Conservation (phyloP, 2,888 invertebrate species). For the Tiliacea aurago region DNA sequence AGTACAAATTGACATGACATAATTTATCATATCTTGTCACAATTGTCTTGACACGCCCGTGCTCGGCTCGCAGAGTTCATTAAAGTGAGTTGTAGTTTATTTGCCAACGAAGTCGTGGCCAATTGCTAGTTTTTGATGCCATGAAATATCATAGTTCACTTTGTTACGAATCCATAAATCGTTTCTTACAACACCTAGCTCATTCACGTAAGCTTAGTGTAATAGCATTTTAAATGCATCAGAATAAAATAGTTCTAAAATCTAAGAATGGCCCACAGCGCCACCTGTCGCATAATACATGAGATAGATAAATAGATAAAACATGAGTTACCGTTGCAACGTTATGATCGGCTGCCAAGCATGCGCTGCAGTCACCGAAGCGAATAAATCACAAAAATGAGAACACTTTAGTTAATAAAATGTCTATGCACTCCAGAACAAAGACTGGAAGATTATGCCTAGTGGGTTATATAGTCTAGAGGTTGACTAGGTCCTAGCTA, state of each 20-base stretch:
- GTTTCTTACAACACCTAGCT: not conserved
- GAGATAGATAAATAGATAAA: no score
- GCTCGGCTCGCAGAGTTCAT: no score
- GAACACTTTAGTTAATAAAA: slow-evolving; percentile 27
- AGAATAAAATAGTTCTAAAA: not conserved
- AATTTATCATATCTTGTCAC: no score
- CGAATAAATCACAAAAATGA: slow-evolving; percentile 41
- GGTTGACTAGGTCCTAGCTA: no score
- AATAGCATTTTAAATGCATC: not conserved
- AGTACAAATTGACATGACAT: no score
- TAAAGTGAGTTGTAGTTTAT: not conserved
- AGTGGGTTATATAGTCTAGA: not conserved
- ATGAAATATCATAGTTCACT: not conserved
- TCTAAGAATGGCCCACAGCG: slow-evolving; percentile 26
- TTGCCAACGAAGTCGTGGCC: not conserved
- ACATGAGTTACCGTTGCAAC: slow-evolving; percentile 39
- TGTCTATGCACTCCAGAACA: slow-evolving; percentile 9
- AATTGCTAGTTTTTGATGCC: not conserved
- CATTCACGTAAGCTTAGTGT: not conserved
- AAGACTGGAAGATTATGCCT: slow-evolving; percentile 1
- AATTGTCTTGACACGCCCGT: no score
- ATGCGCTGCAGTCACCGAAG: not conserved
- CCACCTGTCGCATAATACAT: slow-evolving; percentile 35
- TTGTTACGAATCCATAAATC: not conserved
- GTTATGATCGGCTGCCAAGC: slow-evolving; percentile 53